Base-by-base conservation (phyloP, 2,888 invertebrate genomes). In the Eilema griseolum region DNA sequence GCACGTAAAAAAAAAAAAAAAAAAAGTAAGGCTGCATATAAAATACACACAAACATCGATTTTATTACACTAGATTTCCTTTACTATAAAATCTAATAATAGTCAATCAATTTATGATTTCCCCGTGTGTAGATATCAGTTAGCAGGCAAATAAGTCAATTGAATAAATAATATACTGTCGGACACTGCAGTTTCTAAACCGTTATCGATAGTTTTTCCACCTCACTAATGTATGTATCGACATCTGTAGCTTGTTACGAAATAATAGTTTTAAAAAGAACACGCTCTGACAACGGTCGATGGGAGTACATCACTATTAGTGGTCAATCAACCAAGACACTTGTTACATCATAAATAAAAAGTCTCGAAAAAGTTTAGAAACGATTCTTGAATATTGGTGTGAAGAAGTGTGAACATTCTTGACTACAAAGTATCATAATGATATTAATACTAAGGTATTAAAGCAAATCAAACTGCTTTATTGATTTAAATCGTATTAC, bases 141-240 rank as follows among this genome's bases (percentile, higher is more conserved):
- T 31, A n/a, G n/a, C n/a, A 61, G n/a, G 31, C 31, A 31, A 61
- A 61, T 61, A 61, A 33, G 61, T 61, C 61, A 61, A 31, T 28
- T n/a, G 3, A n/a, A n/a, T 23, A 28, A 61, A n/a, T 14, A 60
- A 61, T 20, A 31, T 16, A 31, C 16, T 4, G 16, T 24, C 59
- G 26, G 24, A 16, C 8, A 26, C 59, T 59, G 59, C 46, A 46
- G n/a, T n/a, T n/a, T 26, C 57, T 59, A 24, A 24, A 26, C 12
- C 2, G 23, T 2, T 24, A 23, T 61, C n/a, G 61, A 61, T 31
- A 23, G 61, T 46, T 20, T 46, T 46, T 1, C 20, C 46, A 46
- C 46, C 46, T 7, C 46, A 46, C 46, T 46, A 41, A 3, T 16
- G 41, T 14, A 3, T 16, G 41, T 14, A 46, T 46, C 46, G 46